These are phyloP conservation scores for Sebastes minor DNA, from an alignment of 2,797 vertebrate genomes.

Conservation along the genomic window DNA sequence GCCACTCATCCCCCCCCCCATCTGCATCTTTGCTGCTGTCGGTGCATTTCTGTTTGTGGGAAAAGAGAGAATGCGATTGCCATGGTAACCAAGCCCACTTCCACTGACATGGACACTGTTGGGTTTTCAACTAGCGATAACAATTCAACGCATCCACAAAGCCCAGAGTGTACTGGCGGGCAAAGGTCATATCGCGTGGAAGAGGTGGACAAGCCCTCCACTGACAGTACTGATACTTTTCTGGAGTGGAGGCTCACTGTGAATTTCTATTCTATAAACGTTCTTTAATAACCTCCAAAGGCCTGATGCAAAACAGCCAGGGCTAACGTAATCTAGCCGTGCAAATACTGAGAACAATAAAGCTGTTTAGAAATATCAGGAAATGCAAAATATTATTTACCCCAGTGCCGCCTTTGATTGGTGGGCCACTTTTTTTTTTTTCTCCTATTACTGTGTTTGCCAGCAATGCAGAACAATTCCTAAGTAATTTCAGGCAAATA, in stretches of 20 bases:
- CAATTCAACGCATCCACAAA: constrained; percentile 42
- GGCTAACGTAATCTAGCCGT: neutral
- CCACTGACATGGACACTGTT: constrained; percentile 26
- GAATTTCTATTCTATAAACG: neutral
- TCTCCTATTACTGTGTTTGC: neutral
- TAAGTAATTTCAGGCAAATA: constrained; percentile 47
- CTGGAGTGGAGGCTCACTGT: neutral
- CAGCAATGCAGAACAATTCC: constrained; percentile 35
- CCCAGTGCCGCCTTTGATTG: constrained; percentile 25
- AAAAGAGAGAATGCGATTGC: constrained; percentile 48
- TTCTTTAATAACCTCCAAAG: neutral
- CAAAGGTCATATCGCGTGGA: constrained; percentile 32
- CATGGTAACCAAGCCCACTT: constrained; percentile 65
- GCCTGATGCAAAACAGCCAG: neutral
- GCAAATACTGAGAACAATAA: constrained; percentile 25
- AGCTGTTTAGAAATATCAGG: constrained; percentile 27
- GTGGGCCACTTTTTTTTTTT: constrained; percentile 2
- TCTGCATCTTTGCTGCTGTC: constrained; percentile 42
- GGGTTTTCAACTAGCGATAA: constrained; percentile 32
- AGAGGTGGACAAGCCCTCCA: constrained; percentile 7
- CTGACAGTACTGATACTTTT: neutral
- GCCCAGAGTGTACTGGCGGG: constrained; percentile 5
- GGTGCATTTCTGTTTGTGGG: constrained; percentile 48
- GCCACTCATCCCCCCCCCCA: constrained; percentile 49
- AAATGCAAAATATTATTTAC: constrained; percentile 47